These are phyloP conservation scores for Halcyon leucocephala DNA, from an alignment of 2,797 vertebrate genomes.

Conservation along the genomic window DNA sequence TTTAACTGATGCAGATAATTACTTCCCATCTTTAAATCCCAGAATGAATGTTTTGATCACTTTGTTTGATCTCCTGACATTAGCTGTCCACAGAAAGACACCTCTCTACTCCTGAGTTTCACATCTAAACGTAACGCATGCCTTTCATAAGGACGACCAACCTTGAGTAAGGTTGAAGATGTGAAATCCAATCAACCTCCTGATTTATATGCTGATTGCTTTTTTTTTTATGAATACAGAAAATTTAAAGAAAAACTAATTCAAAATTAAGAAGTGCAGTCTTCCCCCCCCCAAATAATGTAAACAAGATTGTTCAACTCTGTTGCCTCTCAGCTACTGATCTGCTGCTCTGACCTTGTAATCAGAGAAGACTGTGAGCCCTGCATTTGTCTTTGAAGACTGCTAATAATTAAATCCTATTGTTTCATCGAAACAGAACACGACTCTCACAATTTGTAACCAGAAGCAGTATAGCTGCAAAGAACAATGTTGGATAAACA, in stretches of 20 bases:
- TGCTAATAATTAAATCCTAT: constrained; percentile 69
- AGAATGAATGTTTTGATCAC: background rate
- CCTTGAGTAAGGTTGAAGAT: background rate
- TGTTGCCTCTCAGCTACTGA: background rate
- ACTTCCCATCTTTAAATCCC: background rate
- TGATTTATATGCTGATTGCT: background rate
- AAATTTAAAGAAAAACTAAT: background rate
- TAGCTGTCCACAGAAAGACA: background rate
- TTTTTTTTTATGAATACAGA: background rate
- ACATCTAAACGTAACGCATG: background rate
- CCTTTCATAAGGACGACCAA: background rate
- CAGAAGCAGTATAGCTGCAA: constrained; percentile 49
- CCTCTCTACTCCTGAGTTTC: background rate
- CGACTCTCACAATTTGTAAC: constrained; percentile 58
- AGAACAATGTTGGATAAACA: constrained; percentile 68
- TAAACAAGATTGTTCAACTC: constrained; percentile 15
- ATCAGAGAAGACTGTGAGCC: constrained; percentile 15
- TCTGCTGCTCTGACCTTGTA: constrained; percentile 49
- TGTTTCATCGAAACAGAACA: constrained; percentile 68
- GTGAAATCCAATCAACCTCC: background rate
- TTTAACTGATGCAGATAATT: background rate
- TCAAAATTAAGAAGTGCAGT: background rate
- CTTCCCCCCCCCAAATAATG: background rate
- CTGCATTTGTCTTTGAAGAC: constrained; percentile 54
- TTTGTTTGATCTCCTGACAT: background rate